A percentile compares a stretch with the other conserved stretches of the same genome.
phyloP scores from a whole-genome alignment of 2,797 vertebrate species.

The Nothura maculosa region DNA sequence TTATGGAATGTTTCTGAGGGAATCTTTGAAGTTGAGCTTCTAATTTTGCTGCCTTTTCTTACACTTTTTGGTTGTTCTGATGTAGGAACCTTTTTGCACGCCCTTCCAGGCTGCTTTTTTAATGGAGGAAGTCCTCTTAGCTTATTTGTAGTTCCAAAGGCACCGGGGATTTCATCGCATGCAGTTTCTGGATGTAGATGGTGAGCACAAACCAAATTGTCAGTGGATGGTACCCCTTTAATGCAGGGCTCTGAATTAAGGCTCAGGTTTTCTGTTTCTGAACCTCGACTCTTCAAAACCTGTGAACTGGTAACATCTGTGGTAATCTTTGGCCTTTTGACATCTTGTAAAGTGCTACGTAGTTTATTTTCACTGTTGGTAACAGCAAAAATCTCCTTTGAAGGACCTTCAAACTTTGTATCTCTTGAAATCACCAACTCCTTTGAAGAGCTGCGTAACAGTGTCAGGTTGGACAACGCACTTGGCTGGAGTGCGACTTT shows the following conservation, averaged over 20 bases:
- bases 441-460: neutral
- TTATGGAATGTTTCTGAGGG: constrained; percentile 5
- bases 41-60: constrained; percentile 18
- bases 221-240: too few relatives aligned
- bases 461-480: neutral
- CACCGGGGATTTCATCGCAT: constrained; percentile 39
- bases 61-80: neutral
- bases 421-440: neutral
- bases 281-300: constrained; percentile 48
- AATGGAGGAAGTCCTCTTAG: constrained; percentile 46
- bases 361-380: constrained; percentile 6
- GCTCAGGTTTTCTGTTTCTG: constrained; percentile 30
- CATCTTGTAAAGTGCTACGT: constrained; percentile 35
- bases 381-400: neutral
- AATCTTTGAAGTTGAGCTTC: constrained; percentile 16
- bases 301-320: neutral
- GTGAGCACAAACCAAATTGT: neutral
- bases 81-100: constrained; percentile 59
- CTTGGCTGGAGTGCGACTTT: neutral
- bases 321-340: constrained; percentile 65
- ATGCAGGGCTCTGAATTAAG: neutral
- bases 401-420: rapidly evolving
- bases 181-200: neutral
- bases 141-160: constrained; percentile 57
- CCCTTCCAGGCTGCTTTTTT: constrained; percentile 73